Evolutionary conservation across 1,140 invertebrate species (phyloP).

Genomic region (Drosophila baimaii): DNA sequence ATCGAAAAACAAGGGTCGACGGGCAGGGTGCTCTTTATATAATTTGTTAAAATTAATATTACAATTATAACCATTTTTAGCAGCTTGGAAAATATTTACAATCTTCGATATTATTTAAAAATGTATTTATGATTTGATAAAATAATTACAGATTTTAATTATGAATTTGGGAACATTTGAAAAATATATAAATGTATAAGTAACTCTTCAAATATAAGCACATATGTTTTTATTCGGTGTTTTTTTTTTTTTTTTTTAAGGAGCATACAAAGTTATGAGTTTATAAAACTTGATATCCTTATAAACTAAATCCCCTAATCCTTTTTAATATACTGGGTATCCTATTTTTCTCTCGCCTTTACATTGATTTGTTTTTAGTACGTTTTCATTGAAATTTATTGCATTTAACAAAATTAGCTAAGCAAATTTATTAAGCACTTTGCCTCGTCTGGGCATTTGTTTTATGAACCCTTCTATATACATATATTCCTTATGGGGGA

Average conservation of each 20-base stretch:
- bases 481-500: not conserved
- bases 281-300: too few relatives aligned
- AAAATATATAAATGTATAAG: too few relatives aligned
- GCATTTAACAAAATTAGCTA: constrained; percentile 81
- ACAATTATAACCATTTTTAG: too few relatives aligned
- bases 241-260: too few relatives aligned
- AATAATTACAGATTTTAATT: too few relatives aligned
- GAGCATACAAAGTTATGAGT: too few relatives aligned
- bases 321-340: constrained; percentile 2
- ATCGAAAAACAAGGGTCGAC: constrained; percentile 3
- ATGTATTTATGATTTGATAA: too few relatives aligned
- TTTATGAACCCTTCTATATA: constrained; percentile 45
- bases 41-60: not conserved
- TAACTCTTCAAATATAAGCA: too few relatives aligned
- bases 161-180: too few relatives aligned
- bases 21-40: not conserved
- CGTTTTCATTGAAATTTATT: constrained; percentile 82
- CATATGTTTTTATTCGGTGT: too few relatives aligned
- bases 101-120: too few relatives aligned
- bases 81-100: too few relatives aligned
- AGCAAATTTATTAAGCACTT: constrained; percentile 81
- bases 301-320: not conserved
- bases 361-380: constrained; percentile 70
- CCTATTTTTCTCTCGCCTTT: constrained; percentile 12
- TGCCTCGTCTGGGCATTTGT: constrained; percentile 44